A percentile compares a stretch with the other conserved stretches of the same genome.
These are phyloP conservation scores for Microctonus brassicae DNA, from an alignment of 2,888 invertebrate species.

Conservation along the genomic window DNA sequence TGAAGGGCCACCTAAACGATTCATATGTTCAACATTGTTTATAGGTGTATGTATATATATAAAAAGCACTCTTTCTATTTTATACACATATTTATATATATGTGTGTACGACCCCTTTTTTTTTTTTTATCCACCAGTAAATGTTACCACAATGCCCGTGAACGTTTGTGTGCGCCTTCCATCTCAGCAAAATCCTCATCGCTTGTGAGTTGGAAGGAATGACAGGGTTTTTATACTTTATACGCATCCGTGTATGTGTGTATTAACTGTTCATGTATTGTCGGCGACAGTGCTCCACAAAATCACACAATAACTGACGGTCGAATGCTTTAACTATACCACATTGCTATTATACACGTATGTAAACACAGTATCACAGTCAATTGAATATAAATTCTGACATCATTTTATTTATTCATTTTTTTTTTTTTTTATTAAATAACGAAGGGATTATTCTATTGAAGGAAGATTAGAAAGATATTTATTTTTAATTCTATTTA, in stretches of 20 bases:
- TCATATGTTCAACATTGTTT: slow-evolving; percentile 7
- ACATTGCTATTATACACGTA: too few relatives aligned
- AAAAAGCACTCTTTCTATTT: background rate
- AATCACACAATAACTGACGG: background rate
- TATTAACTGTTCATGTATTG: slow-evolving; percentile 40
- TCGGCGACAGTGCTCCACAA: too few relatives aligned
- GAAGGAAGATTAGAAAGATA: too few relatives aligned
- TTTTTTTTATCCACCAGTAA: slow-evolving; percentile 24
- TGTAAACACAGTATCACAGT: too few relatives aligned
- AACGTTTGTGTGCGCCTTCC: slow-evolving; percentile 38
- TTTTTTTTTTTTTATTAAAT: too few relatives aligned
- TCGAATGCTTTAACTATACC: too few relatives aligned
- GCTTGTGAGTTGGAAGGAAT: slow-evolving; percentile 23
- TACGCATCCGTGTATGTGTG: slow-evolving; percentile 39
- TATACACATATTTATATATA: background rate
- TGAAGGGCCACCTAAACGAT: slow-evolving; percentile 2
- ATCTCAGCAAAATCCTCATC: slow-evolving; percentile 9
- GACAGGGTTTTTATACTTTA: slow-evolving; percentile 29
- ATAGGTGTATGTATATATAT: background rate
- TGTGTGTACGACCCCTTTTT: slow-evolving; percentile 41
- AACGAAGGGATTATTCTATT: too few relatives aligned
- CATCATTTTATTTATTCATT: too few relatives aligned
- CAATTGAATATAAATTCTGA: too few relatives aligned
- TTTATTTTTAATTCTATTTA: too few relatives aligned
- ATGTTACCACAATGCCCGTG: slow-evolving; percentile 41